Evolutionary conservation across 2,797 vertebrate species (phyloP), one percentile per base, ranked within the genome.

Genomic region (Sebastes taczanowskii): DNA sequence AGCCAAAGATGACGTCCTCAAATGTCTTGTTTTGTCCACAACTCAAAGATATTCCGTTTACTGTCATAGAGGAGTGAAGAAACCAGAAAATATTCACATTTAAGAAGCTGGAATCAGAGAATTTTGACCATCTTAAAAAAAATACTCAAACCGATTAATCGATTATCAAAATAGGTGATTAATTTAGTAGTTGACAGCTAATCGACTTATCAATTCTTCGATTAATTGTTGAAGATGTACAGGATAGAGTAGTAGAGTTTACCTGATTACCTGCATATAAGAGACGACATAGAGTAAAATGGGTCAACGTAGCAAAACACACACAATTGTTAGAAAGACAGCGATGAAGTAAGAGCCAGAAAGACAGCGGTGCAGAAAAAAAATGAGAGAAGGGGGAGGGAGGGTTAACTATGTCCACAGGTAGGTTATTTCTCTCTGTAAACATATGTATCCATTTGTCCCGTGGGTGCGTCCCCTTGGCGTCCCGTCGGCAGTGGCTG

Each of bases 381-480:
- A 62, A 61, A 95, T 22, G 35, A 13, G 65, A 6, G 20, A 3
- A 25, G 25, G 25, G 3, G 11, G 13, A 1, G 25, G 59, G 78
- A 29, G 78, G 73, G 32, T 32, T 81, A 74, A 79, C 81, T 95
- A 90, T 96, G 95, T 97, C 96, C 96, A 96, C 97, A 99, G 97
- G 97, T 98, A 98, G 96, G 96, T 97, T 97, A 97, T 97, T 97
- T 97, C 97, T 97, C 96, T 96, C 96, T 96, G 96, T 98, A 98
- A 98, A 97, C 97, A 97, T 97, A 96, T 98, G 97, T 98, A 98
- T 98, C 97, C 96, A 97, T 98, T 97, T 98, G 97, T 97, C 97
- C 96, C 96, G 88, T 95, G 95, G 96, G 91, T 90, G 96, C 94
- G 96, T 97, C 96, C 96, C 96, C 95, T 93, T 56, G 91, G 95